Base-by-base conservation (phyloP, 1,140 invertebrate species). In the Drosophila eugracilis region DNA sequence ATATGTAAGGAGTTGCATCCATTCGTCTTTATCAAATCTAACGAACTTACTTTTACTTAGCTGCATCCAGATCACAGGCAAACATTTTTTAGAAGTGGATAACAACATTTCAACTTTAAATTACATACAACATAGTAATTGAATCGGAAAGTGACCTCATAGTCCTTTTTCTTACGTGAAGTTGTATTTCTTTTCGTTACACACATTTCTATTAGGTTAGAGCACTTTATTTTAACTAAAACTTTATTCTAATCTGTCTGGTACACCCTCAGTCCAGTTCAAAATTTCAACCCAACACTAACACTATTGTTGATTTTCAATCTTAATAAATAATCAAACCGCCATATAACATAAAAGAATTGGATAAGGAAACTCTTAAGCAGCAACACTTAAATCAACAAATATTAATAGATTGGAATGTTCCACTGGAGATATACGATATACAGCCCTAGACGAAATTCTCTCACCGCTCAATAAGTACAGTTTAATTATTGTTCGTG, bases 261-360 rank as follows among this genome's bases (percentile, higher is more conserved):
- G 24, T 44, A 6, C 12, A n/a, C n/a, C n/a, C n/a, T n/a, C n/a
- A n/a, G n/a, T n/a, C n/a, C n/a, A n/a, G n/a, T n/a, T n/a, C n/a
- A n/a, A n/a, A n/a, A n/a, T n/a, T n/a, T n/a, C n/a, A n/a, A n/a
- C n/a, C n/a, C n/a, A n/a, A n/a, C n/a, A n/a, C n/a, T n/a, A n/a
- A n/a, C n/a, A n/a, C n/a, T n/a, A n/a, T n/a, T n/a, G n/a, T n/a
- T n/a, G n/a, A n/a, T n/a, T 44, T 44, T 24, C 5, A 44, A 24
- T 21, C 17, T n/a, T n/a, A n/a, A n/a, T n/a, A n/a, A n/a, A n/a
- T n/a, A 19, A 2, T 45, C 22, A 14, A 26, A 22, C 42, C 6
- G 4, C 21, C 12, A 45, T 45, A 24, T 45, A n/a, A 45, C 5
- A 10, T 45, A 12, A 45, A 45, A 3, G 28, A 45, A 45, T 45